Conservation (phyloP, 2,888 invertebrate genomes). For the Fabriciana adippe region DNA sequence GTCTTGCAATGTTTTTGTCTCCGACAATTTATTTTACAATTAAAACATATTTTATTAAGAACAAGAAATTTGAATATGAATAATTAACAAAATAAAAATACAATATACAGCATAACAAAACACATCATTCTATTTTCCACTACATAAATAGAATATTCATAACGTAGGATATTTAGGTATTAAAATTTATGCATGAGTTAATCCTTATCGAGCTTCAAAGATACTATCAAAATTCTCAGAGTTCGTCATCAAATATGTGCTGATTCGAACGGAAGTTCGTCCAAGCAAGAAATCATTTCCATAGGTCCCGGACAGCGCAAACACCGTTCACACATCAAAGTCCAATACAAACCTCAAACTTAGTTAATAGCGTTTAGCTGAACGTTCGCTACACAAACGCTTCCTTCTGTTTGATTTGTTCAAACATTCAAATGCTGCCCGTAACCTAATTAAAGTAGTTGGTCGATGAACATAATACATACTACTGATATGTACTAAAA, state of each 20-base stretch:
- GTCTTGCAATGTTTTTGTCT: constrained; percentile 6
- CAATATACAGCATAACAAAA: not conserved
- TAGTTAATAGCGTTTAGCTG: constrained; percentile 73
- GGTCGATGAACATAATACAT: not conserved
- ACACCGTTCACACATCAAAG: constrained; percentile 75
- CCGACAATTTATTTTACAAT: not conserved
- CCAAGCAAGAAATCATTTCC: constrained; percentile 78
- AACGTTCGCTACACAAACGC: constrained; percentile 25
- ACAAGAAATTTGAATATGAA: not conserved
- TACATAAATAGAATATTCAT: too few species aligned
- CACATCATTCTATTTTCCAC: too few species aligned
- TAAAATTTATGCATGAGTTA: constrained; percentile 17
- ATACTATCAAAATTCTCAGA: constrained; percentile 63
- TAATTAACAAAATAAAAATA: not conserved
- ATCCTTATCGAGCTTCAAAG: constrained; percentile 52
- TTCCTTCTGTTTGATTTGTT: constrained; percentile 16
- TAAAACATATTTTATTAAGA: not conserved
- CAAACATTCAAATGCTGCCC: constrained; percentile 13
- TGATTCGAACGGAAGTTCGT: constrained; percentile 68
- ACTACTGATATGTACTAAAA: not conserved
- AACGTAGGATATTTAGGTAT: not conserved
- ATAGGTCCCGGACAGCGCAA: constrained; percentile 69
- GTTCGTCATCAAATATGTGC: constrained; percentile 75
- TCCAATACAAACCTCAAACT: constrained; percentile 74
- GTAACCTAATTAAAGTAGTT: constrained; percentile 17